A percentile compares a stretch with the other conserved stretches of the same genome.
Conservation (phyloP, 2,888 invertebrate genomes). For the Ischnura elegans region DNA sequence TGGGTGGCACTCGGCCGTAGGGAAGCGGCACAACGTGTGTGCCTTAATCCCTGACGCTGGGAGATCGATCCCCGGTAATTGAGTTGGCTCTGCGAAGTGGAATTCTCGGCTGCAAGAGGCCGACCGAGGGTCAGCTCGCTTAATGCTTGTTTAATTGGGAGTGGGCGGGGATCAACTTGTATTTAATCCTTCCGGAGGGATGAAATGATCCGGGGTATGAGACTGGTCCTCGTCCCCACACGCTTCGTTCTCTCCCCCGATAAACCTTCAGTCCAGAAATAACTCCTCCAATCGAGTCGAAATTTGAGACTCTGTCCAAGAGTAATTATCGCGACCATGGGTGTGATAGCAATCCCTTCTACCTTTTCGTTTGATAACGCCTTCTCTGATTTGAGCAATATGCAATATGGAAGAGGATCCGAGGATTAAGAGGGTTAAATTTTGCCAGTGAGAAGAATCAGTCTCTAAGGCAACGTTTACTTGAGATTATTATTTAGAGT, state of each 20-base stretch:
- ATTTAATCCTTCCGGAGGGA: neutral
- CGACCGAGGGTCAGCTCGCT: neutral
- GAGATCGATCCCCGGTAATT: neutral
- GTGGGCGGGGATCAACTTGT: neutral
- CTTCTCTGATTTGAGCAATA: too few species aligned
- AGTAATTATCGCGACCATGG: neutral
- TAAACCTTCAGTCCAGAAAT: neutral
- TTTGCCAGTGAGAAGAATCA: too few species aligned
- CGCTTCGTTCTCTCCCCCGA: neutral
- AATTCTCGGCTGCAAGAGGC: neutral
- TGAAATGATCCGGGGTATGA: neutral
- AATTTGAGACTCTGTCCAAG: neutral
- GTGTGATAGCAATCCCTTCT: too few species aligned
- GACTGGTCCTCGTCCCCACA: neutral
- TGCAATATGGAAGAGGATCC: too few species aligned
- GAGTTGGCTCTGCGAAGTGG: neutral
- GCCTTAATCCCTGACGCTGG: neutral
- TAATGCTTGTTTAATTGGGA: neutral
- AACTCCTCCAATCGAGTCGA: neutral
- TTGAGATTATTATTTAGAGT: too few species aligned
- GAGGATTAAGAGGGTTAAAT: too few species aligned
- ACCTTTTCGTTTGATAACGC: neutral
- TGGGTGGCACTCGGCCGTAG: neutral
- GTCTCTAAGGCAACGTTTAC: too few species aligned
- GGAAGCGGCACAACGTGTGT: neutral